phyloP scores from a whole-genome alignment of 1,140 invertebrate species.

The Bombus confusus region DNA sequence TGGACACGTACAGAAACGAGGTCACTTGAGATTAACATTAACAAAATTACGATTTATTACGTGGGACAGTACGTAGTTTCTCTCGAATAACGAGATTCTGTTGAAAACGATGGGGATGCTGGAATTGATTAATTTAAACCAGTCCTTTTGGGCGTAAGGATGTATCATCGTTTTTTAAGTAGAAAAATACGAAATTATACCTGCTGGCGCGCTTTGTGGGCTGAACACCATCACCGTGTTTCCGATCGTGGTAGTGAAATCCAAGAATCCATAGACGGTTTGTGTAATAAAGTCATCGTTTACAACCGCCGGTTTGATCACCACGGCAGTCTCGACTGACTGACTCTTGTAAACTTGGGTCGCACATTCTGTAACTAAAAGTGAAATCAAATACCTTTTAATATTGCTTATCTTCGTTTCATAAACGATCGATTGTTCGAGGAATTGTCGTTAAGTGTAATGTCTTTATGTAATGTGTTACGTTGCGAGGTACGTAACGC shows the following conservation, averaged over 20 bases:
- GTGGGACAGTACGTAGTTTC: not conserved
- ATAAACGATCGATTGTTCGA: not conserved
- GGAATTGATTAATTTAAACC: not conserved
- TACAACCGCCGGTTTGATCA: slow-evolving; percentile 54
- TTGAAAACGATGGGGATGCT: not conserved
- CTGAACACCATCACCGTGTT: slow-evolving; percentile 96
- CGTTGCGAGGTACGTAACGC: not conserved
- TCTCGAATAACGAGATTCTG: not conserved
- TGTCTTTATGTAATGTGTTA: slow-evolving; percentile 6
- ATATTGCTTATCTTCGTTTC: not conserved
- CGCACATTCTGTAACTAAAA: slow-evolving; percentile 72
- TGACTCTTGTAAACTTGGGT: slow-evolving; percentile 76
- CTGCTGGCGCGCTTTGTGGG: slow-evolving; percentile 87
- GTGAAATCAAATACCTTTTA: slow-evolving; percentile 27
- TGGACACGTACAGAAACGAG: too few relatives aligned
- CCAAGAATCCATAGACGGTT: slow-evolving; percentile 94
- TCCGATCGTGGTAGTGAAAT: slow-evolving; percentile 94
- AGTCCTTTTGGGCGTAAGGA: not conserved
- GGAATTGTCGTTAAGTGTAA: not conserved
- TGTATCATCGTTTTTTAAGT: too few relatives aligned
- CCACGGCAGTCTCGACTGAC: slow-evolving; percentile 40
- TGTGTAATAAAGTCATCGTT: slow-evolving; percentile 85
- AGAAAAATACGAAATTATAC: slow-evolving; percentile 58
- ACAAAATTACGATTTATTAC: not conserved
- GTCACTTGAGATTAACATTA: not conserved